Percentiles rank a stretch among this genome's conserved stretches.
These are phyloP conservation scores for Cydia pomonella DNA, from an alignment of 1,140 invertebrate species.

Conservation along the genomic window DNA sequence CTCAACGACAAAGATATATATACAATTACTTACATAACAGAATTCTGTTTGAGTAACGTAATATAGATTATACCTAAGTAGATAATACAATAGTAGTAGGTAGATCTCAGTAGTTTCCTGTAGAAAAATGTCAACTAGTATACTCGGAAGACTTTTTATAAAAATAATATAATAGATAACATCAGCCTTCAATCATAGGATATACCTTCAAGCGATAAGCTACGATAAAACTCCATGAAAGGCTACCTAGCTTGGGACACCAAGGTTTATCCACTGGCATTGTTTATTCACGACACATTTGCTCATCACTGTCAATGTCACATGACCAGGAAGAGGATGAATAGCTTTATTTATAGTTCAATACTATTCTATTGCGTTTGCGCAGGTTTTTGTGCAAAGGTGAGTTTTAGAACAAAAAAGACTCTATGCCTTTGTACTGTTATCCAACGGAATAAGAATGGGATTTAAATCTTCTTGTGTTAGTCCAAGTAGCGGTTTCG, in stretches of 20 bases:
- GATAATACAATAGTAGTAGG: too few relatives aligned
- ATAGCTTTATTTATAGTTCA: constrained; percentile 46
- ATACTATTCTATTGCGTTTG: constrained; percentile 37
- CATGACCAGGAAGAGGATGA: constrained; percentile 48
- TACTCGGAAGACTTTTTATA: background rate
- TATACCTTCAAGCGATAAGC: constrained; percentile 8
- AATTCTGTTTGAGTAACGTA: too few relatives aligned
- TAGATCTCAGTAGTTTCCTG: too few relatives aligned
- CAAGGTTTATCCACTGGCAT: constrained; percentile 6
- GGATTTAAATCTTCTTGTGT: background rate
- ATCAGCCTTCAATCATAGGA: constrained; percentile 2
- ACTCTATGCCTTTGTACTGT: constrained; percentile 8
- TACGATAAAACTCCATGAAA: constrained; percentile 17
- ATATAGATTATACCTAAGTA: too few relatives aligned
- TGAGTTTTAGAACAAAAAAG: constrained; percentile 31
- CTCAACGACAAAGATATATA: too few relatives aligned
- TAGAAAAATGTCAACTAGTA: background rate
- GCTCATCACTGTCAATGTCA: constrained; percentile 36
- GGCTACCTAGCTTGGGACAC: background rate
- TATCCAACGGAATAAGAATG: constrained; percentile 16
- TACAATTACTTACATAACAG: too few relatives aligned
- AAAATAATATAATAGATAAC: background rate
- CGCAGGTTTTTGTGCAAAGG: constrained; percentile 40
- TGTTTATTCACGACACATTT: constrained; percentile 32
- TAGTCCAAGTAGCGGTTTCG: background rate